These are phyloP conservation scores for Temnothorax longispinosus DNA, from an alignment of 1,140 invertebrate genomes.

Conservation along the genomic window DNA sequence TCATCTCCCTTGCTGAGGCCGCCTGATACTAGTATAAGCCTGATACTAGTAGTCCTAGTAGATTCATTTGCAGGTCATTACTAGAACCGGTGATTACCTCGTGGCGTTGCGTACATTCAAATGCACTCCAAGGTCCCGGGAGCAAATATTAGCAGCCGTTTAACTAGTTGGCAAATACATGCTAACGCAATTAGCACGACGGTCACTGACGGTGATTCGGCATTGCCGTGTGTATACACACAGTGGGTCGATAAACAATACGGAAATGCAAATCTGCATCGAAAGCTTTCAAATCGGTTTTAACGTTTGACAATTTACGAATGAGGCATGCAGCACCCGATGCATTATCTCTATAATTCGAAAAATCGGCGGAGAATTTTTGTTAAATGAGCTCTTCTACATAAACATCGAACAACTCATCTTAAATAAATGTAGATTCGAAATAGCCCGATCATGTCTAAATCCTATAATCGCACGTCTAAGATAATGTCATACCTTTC, in stretches of 20 bases:
- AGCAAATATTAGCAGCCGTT: conserved; percentile 65
- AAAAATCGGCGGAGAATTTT: neutral
- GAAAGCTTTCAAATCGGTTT: conserved; percentile 21
- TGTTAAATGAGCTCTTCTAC: neutral
- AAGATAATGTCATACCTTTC: neutral
- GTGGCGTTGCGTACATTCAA: conserved; percentile 38
- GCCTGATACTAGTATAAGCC: neutral
- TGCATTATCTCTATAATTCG: neutral
- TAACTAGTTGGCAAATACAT: conserved; percentile 71
- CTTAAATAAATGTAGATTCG: neutral
- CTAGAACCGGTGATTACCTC: conserved; percentile 51
- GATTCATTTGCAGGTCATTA: conserved; percentile 67
- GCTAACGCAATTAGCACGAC: conserved; percentile 62
- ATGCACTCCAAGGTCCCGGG: conserved; percentile 53
- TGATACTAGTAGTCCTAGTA: neutral
- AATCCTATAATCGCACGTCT: neutral
- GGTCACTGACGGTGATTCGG: neutral
- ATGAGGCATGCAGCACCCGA: neutral
- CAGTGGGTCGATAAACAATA: conserved; percentile 1
- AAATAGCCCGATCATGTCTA: neutral
- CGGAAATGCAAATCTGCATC: conserved; percentile 27
- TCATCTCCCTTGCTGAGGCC: conserved; percentile 41
- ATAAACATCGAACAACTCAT: neutral
- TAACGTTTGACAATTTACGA: neutral
- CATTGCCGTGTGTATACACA: neutral